These are phyloP conservation scores for Chionoecetes opilio DNA, from an alignment of 1,140 invertebrate species.

Conservation along the genomic window DNA sequence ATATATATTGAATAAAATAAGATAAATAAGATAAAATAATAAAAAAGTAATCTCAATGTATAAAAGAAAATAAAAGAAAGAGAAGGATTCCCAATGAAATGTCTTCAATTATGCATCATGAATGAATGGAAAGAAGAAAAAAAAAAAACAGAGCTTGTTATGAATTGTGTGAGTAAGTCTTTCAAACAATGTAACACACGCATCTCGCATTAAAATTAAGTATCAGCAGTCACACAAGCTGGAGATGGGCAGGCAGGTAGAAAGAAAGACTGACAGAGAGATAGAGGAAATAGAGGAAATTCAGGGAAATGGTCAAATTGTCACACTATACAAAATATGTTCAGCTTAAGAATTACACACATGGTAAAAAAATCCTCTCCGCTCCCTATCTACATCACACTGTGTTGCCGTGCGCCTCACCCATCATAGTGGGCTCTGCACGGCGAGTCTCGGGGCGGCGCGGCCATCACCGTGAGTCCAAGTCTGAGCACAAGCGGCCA, in stretches of 20 bases:
- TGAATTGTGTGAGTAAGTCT: background rate
- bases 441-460: background rate
- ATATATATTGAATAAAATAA: background rate
- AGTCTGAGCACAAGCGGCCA: background rate
- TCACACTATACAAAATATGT: conserved; percentile 3
- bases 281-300: too few species aligned
- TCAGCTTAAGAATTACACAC: conserved; percentile 5
- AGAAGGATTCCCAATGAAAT: too few species aligned
- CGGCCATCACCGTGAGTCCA: background rate
- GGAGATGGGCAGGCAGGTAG: background rate
- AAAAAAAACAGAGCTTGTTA: background rate
- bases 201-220: background rate
- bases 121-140: background rate
- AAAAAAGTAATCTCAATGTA: too few species aligned
- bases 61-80: too few species aligned
- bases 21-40: background rate
- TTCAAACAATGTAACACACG: background rate
- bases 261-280: background rate
- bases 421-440: background rate
- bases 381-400: conserved; percentile 7
- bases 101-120: too few species aligned
- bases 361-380: background rate
- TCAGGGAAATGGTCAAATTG: background rate
- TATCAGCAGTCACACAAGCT: background rate
- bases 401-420: background rate